Percentiles rank a stretch among this genome's conserved stretches.
phyloP scores from a whole-genome alignment of 2,113 vertebrate genomes.

The Cettia cetti region DNA sequence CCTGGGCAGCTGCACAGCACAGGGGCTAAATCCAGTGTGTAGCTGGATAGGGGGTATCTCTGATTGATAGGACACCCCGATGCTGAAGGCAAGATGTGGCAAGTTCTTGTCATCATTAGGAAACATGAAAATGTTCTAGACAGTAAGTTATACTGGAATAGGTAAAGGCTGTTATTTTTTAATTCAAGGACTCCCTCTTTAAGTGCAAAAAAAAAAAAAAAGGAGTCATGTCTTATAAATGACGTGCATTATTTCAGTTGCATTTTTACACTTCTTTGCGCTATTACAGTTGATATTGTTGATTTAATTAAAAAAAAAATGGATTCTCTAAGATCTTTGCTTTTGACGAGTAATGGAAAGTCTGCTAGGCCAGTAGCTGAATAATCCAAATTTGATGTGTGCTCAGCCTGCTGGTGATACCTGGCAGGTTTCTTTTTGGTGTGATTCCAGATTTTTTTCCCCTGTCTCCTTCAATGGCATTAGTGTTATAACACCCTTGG shows the following conservation, averaged over 20 bases:
- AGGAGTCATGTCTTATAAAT: not conserved
- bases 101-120: not conserved
- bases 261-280: not conserved
- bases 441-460: not conserved
- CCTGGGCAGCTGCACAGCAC: not conserved
- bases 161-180: not conserved
- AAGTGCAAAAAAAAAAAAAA: not conserved
- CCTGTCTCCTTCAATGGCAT: not conserved
- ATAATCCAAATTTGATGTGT: not conserved
- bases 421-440: not conserved
- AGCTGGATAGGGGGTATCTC: not conserved
- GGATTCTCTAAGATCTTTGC: not conserved
- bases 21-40: not conserved
- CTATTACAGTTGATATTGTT: not conserved
- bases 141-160: not conserved
- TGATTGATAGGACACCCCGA: not conserved
- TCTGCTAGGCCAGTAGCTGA: not conserved
- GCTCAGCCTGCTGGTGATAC: not conserved
- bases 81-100: not conserved
- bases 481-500: not conserved
- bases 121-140: not conserved
- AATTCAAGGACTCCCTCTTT: not conserved
- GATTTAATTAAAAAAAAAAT: not conserved
- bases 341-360: not conserved
- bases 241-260: not conserved